Conservation (phyloP, 2,797 vertebrate species). For the Eospalax fontanierii region DNA sequence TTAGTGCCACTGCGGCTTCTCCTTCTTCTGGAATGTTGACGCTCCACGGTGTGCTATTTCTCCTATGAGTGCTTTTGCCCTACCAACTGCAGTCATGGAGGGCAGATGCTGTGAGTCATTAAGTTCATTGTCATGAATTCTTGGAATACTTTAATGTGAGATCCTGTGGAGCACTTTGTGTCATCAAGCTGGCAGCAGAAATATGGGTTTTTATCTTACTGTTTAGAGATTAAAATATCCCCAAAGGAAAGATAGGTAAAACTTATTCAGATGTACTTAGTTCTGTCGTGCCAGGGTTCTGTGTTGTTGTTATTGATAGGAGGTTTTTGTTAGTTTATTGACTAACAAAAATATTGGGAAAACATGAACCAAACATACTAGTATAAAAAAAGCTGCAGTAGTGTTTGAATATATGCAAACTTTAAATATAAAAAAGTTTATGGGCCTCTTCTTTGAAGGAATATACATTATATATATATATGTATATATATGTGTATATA, state of each 20-base stretch:
- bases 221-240: slow-evolving; percentile 42
- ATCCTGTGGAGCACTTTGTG: neutral
- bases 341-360: neutral
- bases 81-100: neutral
- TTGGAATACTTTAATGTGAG: slow-evolving; percentile 62
- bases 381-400: slow-evolving; percentile 16
- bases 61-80: neutral
- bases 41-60: neutral
- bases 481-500: no score
- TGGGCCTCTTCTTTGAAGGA: neutral
- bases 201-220: slow-evolving; percentile 53
- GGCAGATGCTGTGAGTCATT: slow-evolving; percentile 61
- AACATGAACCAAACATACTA: neutral
- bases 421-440: slow-evolving; percentile 9
- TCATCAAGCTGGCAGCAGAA: slow-evolving; percentile 25
- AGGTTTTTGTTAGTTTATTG: neutral
- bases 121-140: slow-evolving; percentile 45
- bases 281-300: neutral
- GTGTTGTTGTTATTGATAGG: neutral
- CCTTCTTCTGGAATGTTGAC: neutral
- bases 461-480: neutral
- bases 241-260: slow-evolving; percentile 3
- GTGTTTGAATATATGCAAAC: neutral
- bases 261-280: neutral
- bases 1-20: neutral